Base-by-base conservation (phyloP, 2,888 invertebrate genomes). In the Mechanitis mazaeus region DNA sequence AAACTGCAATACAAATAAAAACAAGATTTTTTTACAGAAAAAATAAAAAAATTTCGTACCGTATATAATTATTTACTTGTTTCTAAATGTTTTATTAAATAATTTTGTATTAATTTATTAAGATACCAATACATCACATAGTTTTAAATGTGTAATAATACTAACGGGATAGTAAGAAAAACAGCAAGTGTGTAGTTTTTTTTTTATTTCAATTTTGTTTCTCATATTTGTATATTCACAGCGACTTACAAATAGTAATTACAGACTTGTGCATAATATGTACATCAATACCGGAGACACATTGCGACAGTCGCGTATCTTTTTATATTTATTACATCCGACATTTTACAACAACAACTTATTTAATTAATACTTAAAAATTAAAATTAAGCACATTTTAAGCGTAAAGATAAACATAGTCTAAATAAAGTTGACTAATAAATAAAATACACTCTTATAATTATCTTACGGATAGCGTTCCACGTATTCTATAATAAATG, bases 201-300 rank as follows among this genome's bases (percentile, higher is more conserved):
- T 70, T 73, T 71, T 72, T 74, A 69, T 71, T 68, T 71, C 73
- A 70, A 69, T 59, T 69, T 72, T 74, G 74, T 72, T 74, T 68
- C 61, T 68, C 69, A 65, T 77, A 75, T 78, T 75, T 72, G 74
- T 70, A 75, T 80, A 78, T 82, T 80, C 79, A 84, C 83, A 85
- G 78, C 79, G 71, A 80, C 75, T 80, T 85, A 84, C 50, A 68
- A 69, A 70, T 70, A 72, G 70, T 76, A 69, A 71, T 69, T 60
- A 64, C 76, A 76, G 71, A 67, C 63, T 71, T 74, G 74, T 72
- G 75, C 72, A 71, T 56, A 61, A 59, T 61, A 50, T 50, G 50
- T 50, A 50, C 50, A 50, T 50, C 28, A 47, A 47, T 31, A 50
- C 31, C 31, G 31, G 50, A 11, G 28, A 31, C 9, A 50, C 9